Conservation (phyloP, 2,797 vertebrate genomes). For the Buphagus erythrorhynchus region DNA sequence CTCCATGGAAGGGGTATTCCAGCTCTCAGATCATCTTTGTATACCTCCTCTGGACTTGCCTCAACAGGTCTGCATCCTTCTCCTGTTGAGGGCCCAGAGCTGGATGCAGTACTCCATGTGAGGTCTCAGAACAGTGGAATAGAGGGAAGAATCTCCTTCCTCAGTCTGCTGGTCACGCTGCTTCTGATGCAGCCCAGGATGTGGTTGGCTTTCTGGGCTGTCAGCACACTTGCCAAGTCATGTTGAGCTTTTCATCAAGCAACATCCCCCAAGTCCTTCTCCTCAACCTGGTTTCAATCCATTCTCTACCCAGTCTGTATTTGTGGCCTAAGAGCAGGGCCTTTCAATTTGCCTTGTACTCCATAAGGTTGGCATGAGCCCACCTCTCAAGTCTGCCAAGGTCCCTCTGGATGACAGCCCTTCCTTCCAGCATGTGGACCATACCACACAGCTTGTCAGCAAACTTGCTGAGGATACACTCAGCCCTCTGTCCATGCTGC, state of each 20-base stretch:
- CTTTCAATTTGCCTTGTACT: background rate
- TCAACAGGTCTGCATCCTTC: background rate
- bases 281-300: background rate
- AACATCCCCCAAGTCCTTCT: background rate
- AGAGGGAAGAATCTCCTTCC: background rate
- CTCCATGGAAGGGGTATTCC: background rate
- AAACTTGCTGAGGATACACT: fast-evolving
- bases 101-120: background rate
- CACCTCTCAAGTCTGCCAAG: background rate
- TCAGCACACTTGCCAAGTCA: background rate
- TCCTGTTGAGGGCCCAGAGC: background rate
- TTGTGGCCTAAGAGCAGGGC: background rate
- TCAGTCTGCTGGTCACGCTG: background rate
- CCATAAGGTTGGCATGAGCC: background rate
- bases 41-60: background rate
- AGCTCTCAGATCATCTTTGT: background rate
- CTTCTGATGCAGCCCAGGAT: background rate
- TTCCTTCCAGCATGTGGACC: background rate
- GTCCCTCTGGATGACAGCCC: background rate
- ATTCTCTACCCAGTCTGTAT: background rate
- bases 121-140: background rate
- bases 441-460: background rate
- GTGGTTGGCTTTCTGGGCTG: background rate
- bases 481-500: background rate
- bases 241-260: background rate